phyloP scores from a whole-genome alignment of 2,113 vertebrate species.

The Nematolebias whitei region DNA sequence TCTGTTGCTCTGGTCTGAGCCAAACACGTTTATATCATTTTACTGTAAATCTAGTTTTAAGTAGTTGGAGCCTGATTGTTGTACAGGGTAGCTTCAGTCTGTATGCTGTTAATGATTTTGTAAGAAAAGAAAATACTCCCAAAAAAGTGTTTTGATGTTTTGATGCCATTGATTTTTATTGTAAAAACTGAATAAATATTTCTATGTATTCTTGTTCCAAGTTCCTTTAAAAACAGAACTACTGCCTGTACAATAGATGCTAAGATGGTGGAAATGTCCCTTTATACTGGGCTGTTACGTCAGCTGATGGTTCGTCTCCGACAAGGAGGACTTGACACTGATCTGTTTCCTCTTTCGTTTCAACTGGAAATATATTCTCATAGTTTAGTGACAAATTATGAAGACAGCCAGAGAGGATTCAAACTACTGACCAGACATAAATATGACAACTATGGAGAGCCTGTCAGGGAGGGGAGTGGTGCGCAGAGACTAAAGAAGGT shows the following conservation, averaged over 20 bases:
- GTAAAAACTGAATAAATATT: conserved; percentile 95
- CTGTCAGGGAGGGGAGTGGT: too few species aligned
- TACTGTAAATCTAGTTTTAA: conserved; percentile 21
- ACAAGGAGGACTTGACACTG: background rate
- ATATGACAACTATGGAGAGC: background rate
- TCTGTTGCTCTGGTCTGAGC: background rate
- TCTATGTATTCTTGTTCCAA: conserved; percentile 83
- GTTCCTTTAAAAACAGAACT: background rate
- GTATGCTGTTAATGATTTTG: conserved; percentile 83
- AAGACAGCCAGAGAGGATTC: too few species aligned
- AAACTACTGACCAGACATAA: background rate
- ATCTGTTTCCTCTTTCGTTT: background rate
- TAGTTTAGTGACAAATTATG: background rate
- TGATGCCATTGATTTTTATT: conserved; percentile 86
- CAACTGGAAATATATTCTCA: background rate
- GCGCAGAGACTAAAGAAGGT: too few species aligned
- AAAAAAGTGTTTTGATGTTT: conserved; percentile 90
- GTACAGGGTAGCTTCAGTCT: conserved; percentile 74
- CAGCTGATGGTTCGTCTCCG: too few species aligned
- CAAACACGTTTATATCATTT: conserved; percentile 7
- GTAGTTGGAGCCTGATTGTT: conserved; percentile 62
- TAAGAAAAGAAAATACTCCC: conserved; percentile 83
- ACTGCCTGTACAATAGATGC: background rate
- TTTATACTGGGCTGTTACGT: too few species aligned
- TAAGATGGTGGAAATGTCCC: background rate